phyloP scores from a whole-genome alignment of 2,113 vertebrate species.

The Sphaerodactylus townsendi region DNA sequence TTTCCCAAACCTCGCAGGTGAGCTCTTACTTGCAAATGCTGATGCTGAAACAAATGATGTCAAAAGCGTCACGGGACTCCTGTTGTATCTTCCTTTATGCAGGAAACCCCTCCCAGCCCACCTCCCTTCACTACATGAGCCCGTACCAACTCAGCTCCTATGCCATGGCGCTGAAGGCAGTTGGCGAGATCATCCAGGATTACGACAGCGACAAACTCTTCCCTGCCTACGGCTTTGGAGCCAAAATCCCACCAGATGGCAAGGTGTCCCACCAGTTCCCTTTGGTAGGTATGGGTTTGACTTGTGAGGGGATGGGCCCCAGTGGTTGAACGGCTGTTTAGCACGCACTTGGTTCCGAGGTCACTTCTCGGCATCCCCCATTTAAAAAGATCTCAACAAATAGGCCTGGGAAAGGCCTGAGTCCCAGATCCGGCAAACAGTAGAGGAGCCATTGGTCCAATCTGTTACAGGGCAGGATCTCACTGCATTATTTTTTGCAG shows the following conservation, averaged over 20 bases:
- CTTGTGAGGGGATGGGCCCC: background rate
- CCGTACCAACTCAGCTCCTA: slow-evolving; percentile 98
- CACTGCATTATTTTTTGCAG: background rate
- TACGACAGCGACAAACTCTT: slow-evolving; percentile 99
- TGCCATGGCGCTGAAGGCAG: slow-evolving; percentile 96
- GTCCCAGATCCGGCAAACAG: background rate
- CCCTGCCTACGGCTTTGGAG: slow-evolving; percentile 95
- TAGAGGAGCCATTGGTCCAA: background rate
- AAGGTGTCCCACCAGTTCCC: slow-evolving; percentile 96
- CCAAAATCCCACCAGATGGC: slow-evolving; percentile 95
- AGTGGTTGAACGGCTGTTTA: background rate
- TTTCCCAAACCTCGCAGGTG: background rate
- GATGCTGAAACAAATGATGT: too few relatives aligned
- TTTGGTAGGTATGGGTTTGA: slow-evolving; percentile 77
- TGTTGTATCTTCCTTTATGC: background rate
- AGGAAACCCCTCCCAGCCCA: slow-evolving; percentile 96
- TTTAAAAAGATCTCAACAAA: background rate
- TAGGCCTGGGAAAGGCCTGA: background rate
- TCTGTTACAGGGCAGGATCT: background rate
- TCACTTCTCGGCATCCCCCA: background rate
- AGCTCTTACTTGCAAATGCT: too few relatives aligned
- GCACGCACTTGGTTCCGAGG: background rate
- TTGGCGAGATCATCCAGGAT: slow-evolving; percentile 98
- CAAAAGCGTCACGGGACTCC: too few relatives aligned
- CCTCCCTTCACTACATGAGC: slow-evolving; percentile 95